A percentile compares a stretch with the other conserved stretches of the same genome.
These are phyloP conservation scores for Drosophila nigromelanica DNA, from an alignment of 1,140 invertebrate species.

Conservation along the genomic window DNA sequence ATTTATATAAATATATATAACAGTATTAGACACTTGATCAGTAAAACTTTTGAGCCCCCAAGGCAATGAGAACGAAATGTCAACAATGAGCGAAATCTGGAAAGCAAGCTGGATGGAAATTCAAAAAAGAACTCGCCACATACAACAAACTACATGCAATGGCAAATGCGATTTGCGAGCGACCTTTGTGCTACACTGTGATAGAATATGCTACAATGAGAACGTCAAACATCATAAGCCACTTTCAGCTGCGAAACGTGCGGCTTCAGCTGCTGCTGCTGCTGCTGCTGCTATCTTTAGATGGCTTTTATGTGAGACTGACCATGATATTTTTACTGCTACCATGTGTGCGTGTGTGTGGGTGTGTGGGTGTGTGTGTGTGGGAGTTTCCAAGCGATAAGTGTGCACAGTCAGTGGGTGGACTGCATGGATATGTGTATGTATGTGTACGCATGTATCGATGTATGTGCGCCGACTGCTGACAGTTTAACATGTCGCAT, in stretches of 20 bases:
- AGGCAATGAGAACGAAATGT: slow-evolving; percentile 50
- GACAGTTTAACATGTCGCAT: slow-evolving; percentile 18
- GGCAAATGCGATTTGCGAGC: slow-evolving; percentile 26
- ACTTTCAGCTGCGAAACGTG: slow-evolving; percentile 7
- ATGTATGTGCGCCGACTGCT: slow-evolving; percentile 19
- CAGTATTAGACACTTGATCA: slow-evolving; percentile 58
- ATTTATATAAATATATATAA: slow-evolving; percentile 49
- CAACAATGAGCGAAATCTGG: slow-evolving; percentile 38
- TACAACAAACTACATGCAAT: slow-evolving; percentile 15
- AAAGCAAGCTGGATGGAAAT: slow-evolving; percentile 16
- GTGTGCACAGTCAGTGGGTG: slow-evolving; percentile 3
- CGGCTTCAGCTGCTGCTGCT: slow-evolving; percentile 1
- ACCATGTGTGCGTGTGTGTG: neutral
- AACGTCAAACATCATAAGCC: slow-evolving; percentile 14
- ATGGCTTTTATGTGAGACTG: slow-evolving; percentile 55
- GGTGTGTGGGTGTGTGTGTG: neutral
- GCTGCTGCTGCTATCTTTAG: slow-evolving; percentile 17
- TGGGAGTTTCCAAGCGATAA: slow-evolving; percentile 11
- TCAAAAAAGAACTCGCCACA: neutral
- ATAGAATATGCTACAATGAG: slow-evolving; percentile 16
- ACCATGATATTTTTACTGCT: slow-evolving; percentile 63
- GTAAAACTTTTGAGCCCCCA: slow-evolving; percentile 38
- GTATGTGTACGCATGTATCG: neutral
- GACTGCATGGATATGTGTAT: neutral
- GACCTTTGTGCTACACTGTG: slow-evolving; percentile 27